Evolutionary conservation across 1,140 invertebrate genomes (phyloP), one percentile per base, ranked within the genome.

Genomic region (Thaumetopoea pityocampa): DNA sequence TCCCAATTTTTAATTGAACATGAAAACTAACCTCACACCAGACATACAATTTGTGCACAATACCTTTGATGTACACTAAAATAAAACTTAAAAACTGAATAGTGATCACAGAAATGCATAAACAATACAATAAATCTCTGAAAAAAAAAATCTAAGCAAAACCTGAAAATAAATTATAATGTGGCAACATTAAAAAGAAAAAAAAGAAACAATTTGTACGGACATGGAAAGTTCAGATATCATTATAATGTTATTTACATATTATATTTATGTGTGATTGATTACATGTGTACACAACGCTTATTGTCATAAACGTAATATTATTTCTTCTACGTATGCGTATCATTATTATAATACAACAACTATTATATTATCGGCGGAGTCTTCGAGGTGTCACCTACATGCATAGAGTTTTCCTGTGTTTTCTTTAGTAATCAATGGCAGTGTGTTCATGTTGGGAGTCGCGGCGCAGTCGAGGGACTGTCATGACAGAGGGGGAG

Each of bases 91-190:
- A n/a, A n/a, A 56, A 63, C 45, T 62, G 64, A 63, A 62, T 47
- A 62, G 54, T 35, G 62, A 79, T 81, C 70, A 82, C 72, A 79
- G 78, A 82, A 73, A 79, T 74, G 67, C 70, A 69, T 68, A 63
- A 69, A 70, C 56, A 65, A 73, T 64, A 73, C 56, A 40, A 62
- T 64, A 76, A 69, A 73, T 51, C 54, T 73, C 53, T 66, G 62
- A 63, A 56, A 45, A 53, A 53, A 45, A 42, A 34, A 51, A 59
- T 42, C 15, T n/a, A n/a, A 53, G 38, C 34, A 51, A 63, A 37
- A 51, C 41, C 55, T 47, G 44, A 56, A 49, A 49, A 55, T 36
- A 34, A 32, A 33, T 44, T 3, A 27, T 27, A 17, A 38, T 23
- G n/a, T n/a, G n/a, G n/a, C n/a, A n/a, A n/a, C n/a, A n/a, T n/a